phyloP scores from a whole-genome alignment of 2,888 invertebrate species.

The Amphiduros pacificus region DNA sequence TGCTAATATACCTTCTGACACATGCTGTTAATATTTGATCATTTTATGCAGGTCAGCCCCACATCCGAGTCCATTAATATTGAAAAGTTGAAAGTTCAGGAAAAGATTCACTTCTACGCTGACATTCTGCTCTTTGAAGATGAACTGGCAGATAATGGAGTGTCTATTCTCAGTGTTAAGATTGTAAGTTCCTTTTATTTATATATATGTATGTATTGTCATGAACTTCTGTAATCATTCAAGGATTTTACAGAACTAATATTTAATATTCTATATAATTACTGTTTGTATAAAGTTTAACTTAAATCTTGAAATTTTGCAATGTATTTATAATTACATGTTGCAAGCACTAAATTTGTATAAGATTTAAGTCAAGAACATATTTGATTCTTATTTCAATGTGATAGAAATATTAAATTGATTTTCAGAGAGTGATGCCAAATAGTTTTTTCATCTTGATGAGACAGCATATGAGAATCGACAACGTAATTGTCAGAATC shows the following conservation, averaged over 20 bases:
- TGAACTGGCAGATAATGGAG: slow-evolving; percentile 96
- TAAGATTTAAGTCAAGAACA: background rate
- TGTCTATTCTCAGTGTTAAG: slow-evolving; percentile 86
- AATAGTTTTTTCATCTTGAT: slow-evolving; percentile 86
- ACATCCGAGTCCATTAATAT: slow-evolving; percentile 81
- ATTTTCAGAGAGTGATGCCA: slow-evolving; percentile 88
- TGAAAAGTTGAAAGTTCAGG: slow-evolving; percentile 83
- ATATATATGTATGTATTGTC: background rate
- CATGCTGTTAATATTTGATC: no score
- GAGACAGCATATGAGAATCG: slow-evolving; percentile 90
- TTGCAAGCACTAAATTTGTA: no score
- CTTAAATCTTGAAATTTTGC: no score
- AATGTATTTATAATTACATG: no score
- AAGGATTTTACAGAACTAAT: background rate
- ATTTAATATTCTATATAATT: background rate
- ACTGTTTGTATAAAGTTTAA: background rate
- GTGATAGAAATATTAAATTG: background rate
- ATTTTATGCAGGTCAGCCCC: slow-evolving; percentile 34
- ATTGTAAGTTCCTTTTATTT: slow-evolving; percentile 68
- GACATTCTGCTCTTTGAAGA: slow-evolving; percentile 95
- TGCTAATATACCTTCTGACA: background rate
- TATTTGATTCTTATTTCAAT: background rate
- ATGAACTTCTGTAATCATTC: background rate
- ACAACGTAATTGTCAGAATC: slow-evolving; percentile 84
- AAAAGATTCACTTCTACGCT: slow-evolving; percentile 91